These are phyloP conservation scores for Pseudopleuronectes americanus DNA, from an alignment of 2,797 vertebrate genomes.

Conservation along the genomic window DNA sequence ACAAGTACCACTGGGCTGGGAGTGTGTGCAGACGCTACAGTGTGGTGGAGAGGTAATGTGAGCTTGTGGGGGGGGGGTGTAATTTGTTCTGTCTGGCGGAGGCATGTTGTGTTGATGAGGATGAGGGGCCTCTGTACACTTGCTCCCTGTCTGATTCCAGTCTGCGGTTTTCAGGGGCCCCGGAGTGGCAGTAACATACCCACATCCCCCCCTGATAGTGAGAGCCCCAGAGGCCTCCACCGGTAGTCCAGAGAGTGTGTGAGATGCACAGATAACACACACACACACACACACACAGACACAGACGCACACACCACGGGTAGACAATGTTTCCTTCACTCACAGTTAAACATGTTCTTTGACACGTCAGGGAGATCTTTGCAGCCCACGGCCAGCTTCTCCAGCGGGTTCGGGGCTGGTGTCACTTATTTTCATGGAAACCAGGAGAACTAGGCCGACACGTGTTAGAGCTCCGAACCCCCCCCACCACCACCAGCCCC, in stretches of 20 bases:
- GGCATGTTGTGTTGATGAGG: slow-evolving; percentile 66
- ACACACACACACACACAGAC: slow-evolving; percentile 21
- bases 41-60: slow-evolving; percentile 53
- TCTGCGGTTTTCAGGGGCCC: slow-evolving; percentile 31
- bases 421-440: slow-evolving; percentile 70
- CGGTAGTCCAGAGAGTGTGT: slow-evolving; percentile 40
- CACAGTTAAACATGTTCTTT: slow-evolving; percentile 43
- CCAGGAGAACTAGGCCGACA: slow-evolving; percentile 65
- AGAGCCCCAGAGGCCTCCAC: slow-evolving; percentile 50
- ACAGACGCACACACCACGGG: slow-evolving; percentile 13
- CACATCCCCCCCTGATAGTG: slow-evolving; percentile 36
- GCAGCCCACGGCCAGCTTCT: slow-evolving; percentile 41
- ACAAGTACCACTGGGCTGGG: slow-evolving; percentile 24
- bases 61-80: slow-evolving; percentile 53
- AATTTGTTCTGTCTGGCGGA: slow-evolving; percentile 76
- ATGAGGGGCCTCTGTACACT: slow-evolving; percentile 54
- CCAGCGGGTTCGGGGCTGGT: slow-evolving; percentile 24
- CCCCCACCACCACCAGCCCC: slow-evolving; percentile 33
- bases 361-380: slow-evolving; percentile 49
- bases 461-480: slow-evolving; percentile 43
- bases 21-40: slow-evolving; percentile 41
- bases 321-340: slow-evolving; percentile 64
- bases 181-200: slow-evolving; percentile 47
- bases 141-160: slow-evolving; percentile 47
- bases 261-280: slow-evolving; percentile 65